Percentiles rank a stretch among this genome's conserved stretches.
phyloP scores from a whole-genome alignment of 2,888 invertebrate genomes.

The Cataglyphis albicans region DNA sequence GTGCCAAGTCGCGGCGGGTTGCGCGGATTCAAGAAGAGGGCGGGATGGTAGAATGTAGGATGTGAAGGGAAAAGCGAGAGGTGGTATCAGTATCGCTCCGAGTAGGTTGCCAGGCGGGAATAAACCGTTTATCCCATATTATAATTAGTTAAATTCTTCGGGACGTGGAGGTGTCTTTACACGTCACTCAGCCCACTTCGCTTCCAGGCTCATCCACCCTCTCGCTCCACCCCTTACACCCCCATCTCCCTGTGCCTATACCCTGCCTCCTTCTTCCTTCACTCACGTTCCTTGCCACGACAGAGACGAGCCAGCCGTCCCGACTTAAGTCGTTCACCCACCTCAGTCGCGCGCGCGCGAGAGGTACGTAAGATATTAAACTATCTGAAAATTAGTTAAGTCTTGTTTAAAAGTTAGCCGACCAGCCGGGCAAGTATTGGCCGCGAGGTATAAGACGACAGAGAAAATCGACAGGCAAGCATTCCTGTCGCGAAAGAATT shows the following conservation, averaged over 20 bases:
- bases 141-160: slow-evolving; percentile 86
- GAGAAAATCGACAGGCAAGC: slow-evolving; percentile 65
- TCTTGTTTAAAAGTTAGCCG: slow-evolving; percentile 84
- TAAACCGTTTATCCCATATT: slow-evolving; percentile 86
- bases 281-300: slow-evolving; percentile 66
- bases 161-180: slow-evolving; percentile 85
- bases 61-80: slow-evolving; percentile 67
- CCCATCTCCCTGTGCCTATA: slow-evolving; percentile 61
- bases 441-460: slow-evolving; percentile 58
- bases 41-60: slow-evolving; percentile 55
- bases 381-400: slow-evolving; percentile 85
- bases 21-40: slow-evolving; percentile 68
- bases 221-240: slow-evolving; percentile 59
- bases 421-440: slow-evolving; percentile 73
- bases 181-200: slow-evolving; percentile 85
- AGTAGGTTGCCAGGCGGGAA: slow-evolving; percentile 83
- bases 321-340: slow-evolving; percentile 84
- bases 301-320: slow-evolving; percentile 80
- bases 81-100: slow-evolving; percentile 82
- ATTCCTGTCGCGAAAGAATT: slow-evolving; percentile 20
- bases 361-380: slow-evolving; percentile 83
- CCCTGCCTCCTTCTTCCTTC: slow-evolving; percentile 59
- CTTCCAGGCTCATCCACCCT: slow-evolving; percentile 83
- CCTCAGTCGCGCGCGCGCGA: slow-evolving; percentile 72
- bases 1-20: slow-evolving; percentile 80